Evolutionary conservation across 2,797 vertebrate genomes (phyloP), one percentile per base, ranked within the genome.

Genomic region (Gymnothorax javanicus): DNA sequence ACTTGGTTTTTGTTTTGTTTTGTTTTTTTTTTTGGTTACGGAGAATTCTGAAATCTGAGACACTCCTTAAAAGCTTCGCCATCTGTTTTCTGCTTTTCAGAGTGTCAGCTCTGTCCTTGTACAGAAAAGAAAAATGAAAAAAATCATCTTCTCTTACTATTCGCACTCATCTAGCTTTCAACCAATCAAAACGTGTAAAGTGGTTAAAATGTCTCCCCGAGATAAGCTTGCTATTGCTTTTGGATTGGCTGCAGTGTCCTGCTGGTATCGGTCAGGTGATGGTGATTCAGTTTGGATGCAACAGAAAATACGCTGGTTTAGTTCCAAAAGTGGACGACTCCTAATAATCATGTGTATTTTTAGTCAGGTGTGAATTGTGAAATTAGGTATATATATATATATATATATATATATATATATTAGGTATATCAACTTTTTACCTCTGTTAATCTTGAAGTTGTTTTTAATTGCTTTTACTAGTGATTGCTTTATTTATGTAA

Each of bases 171-270:
- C 25, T 27, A 17, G 52, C 33, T 23, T 27, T n/a, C 77, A 25
- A 50, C 20, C 57, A 20, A 25, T 20, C 73, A n/a, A 43, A 52
- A 69, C 64, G 77, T 83, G 83, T 33, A 87, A 83, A 88, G 79
- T 56, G 81, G 60, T 64, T 85, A 87, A 88, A 83, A 50, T 81
- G 54, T 77, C 71, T 79, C 83, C 52, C 57, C 83, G 58, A 43
- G 43, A 27, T 85, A 85, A 89, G 43, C 33, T n/a, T 64, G 27
- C 82, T 83, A 73, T 54, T 73, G 54, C 75, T 23, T 7, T 7
- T 1, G 50, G 17, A 79, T 43, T 54, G 69, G n/a, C 3, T n/a
- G 75, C 50, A 2, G 20, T 20, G 17, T 20, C 52, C 69, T 27
- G 7, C 69, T 2, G 69, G 2, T 9, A 27, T 73, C 71, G 7